Evolutionary conservation across 2,113 vertebrate genomes (phyloP).

Genomic region (Syngnathus scovelli): DNA sequence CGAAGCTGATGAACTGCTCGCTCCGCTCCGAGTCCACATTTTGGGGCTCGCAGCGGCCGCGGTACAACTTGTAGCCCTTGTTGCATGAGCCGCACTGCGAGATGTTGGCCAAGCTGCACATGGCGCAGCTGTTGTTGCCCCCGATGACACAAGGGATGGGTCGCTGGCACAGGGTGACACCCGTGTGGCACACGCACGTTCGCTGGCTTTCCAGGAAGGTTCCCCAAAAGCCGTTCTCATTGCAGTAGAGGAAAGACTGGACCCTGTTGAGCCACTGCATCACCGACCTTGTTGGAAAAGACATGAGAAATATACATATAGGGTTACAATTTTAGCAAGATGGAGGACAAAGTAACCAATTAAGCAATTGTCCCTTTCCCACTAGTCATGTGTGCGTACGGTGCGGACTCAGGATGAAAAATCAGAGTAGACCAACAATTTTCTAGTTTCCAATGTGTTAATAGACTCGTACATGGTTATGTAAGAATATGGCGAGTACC

Average conservation of each 20-base stretch:
- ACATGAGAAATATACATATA: conserved; percentile 1
- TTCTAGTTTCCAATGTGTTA: background rate
- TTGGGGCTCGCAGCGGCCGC: conserved; percentile 95
- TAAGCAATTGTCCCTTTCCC: background rate
- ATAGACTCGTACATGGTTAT: background rate
- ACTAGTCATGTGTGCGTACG: no score
- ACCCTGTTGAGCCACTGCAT: conserved; percentile 97
- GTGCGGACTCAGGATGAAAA: no score
- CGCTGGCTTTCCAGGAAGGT: conserved; percentile 96
- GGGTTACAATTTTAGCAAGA: background rate
- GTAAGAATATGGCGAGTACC: background rate
- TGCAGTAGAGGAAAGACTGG: conserved; percentile 98
- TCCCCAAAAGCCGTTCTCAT: conserved; percentile 98
- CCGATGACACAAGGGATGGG: conserved; percentile 96
- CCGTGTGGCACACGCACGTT: conserved; percentile 93
- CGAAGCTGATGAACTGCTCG: conserved; percentile 98
- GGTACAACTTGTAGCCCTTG: conserved; percentile 97
- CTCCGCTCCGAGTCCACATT: conserved; percentile 98
- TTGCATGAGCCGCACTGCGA: conserved; percentile 98
- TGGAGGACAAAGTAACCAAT: background rate
- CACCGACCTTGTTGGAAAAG: conserved; percentile 80
- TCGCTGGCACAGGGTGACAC: conserved; percentile 90
- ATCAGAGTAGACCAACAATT: background rate
- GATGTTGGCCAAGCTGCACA: conserved; percentile 99
- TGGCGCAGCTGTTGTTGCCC: conserved; percentile 99